Evolutionary conservation across 1,140 invertebrate species (phyloP).

Genomic region (Calosoma granatense): DNA sequence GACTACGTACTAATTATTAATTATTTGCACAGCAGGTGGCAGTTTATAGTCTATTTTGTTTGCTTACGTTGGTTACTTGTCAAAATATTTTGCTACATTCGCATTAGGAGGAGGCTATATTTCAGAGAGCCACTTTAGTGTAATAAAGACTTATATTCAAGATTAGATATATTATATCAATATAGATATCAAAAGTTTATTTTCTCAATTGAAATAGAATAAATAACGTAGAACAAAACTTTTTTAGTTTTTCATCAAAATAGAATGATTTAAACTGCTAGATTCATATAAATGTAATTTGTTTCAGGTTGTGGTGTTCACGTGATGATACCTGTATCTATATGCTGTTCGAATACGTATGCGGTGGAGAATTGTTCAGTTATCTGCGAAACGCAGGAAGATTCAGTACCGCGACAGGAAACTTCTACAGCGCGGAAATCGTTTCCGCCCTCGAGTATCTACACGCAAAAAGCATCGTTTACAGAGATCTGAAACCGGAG

Average conservation of each 20-base stretch:
- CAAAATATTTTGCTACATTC: not conserved
- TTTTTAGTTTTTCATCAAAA: too few relatives aligned
- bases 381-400: constrained; percentile 87
- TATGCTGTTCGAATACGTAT: constrained; percentile 88
- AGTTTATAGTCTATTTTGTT: too few relatives aligned
- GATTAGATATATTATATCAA: too few relatives aligned
- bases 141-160: too few relatives aligned
- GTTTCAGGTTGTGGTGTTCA: constrained; percentile 76
- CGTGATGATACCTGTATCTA: constrained; percentile 83
- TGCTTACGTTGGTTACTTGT: not conserved
- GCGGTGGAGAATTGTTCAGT: constrained; percentile 91
- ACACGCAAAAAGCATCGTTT: constrained; percentile 66
- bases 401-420: constrained; percentile 75
- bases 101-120: too few relatives aligned
- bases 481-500: constrained; percentile 66
- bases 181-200: too few relatives aligned
- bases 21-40: too few relatives aligned
- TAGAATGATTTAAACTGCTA: too few relatives aligned
- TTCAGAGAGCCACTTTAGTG: too few relatives aligned
- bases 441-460: constrained; percentile 89
- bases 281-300: constrained; percentile 22
- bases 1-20: too few relatives aligned
- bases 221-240: too few relatives aligned
- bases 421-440: constrained; percentile 93
- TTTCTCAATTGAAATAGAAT: too few relatives aligned